phyloP scores from a whole-genome alignment of 2,888 invertebrate species.

The Heliconius ismenius region DNA sequence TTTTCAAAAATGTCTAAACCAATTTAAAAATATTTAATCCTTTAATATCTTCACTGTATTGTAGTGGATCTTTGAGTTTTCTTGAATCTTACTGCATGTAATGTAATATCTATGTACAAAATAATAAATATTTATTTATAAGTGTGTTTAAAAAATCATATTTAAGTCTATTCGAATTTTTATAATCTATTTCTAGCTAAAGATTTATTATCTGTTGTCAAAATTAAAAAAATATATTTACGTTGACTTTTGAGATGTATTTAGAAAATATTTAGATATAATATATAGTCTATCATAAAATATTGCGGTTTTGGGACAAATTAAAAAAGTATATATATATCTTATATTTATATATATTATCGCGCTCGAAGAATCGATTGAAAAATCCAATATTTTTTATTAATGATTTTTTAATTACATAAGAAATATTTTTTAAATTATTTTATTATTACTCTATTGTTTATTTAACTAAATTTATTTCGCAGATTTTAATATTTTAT shows the following conservation, averaged over 20 bases:
- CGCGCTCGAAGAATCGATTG: background rate
- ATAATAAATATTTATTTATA: slow-evolving; percentile 3
- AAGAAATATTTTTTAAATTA: background rate
- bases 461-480: too few relatives aligned
- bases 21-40: too few relatives aligned
- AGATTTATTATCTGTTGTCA: slow-evolving; percentile 19
- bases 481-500: too few relatives aligned
- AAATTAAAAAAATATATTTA: slow-evolving; percentile 29
- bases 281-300: slow-evolving; percentile 12
- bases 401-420: background rate
- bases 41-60: background rate
- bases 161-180: slow-evolving; percentile 10
- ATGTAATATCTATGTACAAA: background rate
- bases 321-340: background rate
- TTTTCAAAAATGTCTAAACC: too few relatives aligned
- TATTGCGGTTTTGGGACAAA: slow-evolving; percentile 21
- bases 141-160: slow-evolving; percentile 6
- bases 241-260: slow-evolving; percentile 10
- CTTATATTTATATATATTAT: background rate
- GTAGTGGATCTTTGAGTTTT: background rate
- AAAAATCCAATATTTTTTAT: slow-evolving; percentile 1
- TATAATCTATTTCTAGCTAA: slow-evolving; percentile 8
- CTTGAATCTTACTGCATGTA: background rate
- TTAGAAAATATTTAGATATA: background rate
- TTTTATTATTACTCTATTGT: background rate